Conservation (phyloP, 2,113 vertebrate genomes). For the Crocuta crocuta region DNA sequence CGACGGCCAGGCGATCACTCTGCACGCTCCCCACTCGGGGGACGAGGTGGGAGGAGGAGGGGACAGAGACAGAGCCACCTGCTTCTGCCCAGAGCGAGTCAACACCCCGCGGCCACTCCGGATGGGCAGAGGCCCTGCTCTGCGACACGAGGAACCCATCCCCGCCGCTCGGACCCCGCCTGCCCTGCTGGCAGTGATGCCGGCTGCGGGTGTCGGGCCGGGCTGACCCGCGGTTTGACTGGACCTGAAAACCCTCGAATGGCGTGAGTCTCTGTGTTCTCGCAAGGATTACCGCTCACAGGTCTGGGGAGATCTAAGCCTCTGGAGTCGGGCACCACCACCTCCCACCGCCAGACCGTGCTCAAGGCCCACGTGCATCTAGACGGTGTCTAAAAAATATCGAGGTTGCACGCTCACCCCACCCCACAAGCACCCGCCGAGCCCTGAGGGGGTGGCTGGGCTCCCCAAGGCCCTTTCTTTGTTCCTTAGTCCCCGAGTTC, state of each 20-base stretch:
- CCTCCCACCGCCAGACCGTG: neutral
- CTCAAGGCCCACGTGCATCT: neutral
- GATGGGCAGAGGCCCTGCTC: neutral
- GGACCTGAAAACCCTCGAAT: neutral
- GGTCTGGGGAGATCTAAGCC: neutral
- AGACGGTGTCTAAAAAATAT: neutral
- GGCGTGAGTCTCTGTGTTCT: neutral
- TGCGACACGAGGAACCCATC: neutral
- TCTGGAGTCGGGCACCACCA: neutral
- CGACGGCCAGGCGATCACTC: rapidly evolving
- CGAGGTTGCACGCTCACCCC: neutral
- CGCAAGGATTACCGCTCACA: neutral
- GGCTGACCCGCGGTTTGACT: rapidly evolving
- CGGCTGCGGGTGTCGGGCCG: neutral
- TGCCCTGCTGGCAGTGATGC: too few relatives aligned
- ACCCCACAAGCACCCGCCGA: neutral
- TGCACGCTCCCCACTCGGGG: neutral
- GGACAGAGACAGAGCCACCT: too few relatives aligned
- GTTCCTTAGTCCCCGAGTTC: neutral
- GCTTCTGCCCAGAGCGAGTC: neutral
- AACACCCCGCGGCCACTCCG: rapidly evolving
- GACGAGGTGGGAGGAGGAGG: rapidly evolving
- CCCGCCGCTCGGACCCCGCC: rapidly evolving
- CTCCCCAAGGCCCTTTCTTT: neutral
- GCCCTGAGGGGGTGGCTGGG: rapidly evolving